Percentiles rank a stretch among this genome's conserved stretches.
Evolutionary conservation across 2,888 invertebrate genomes (phyloP).

Genomic region (Philereme vetulata): DNA sequence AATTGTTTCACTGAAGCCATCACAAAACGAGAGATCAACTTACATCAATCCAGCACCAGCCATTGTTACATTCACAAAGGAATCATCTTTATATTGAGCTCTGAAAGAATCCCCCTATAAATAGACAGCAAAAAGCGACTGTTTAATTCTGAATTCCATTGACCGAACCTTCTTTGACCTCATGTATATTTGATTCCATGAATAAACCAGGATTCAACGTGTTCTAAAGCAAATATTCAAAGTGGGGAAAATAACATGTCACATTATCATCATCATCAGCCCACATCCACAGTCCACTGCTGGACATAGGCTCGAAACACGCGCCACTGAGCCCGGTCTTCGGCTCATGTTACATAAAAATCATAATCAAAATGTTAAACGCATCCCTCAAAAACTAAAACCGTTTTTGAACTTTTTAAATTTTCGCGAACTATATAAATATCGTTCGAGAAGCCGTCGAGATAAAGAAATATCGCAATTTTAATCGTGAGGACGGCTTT

Average conservation of each 20-base stretch:
- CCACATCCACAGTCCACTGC: too few relatives aligned
- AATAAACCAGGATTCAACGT: constrained; percentile 43
- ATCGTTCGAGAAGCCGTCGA: too few relatives aligned
- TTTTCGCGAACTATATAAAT: too few relatives aligned
- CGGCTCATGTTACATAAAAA: too few relatives aligned
- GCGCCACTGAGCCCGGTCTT: too few relatives aligned
- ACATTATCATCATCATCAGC: too few relatives aligned
- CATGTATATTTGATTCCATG: constrained; percentile 43
- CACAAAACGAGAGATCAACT: neutral
- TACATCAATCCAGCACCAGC: neutral
- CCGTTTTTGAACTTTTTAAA: too few relatives aligned
- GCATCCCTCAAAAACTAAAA: too few relatives aligned
- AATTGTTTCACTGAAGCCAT: neutral
- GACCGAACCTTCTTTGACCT: constrained; percentile 32
- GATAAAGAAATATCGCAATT: too few relatives aligned
- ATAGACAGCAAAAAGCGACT: constrained; percentile 15
- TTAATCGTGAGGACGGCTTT: too few relatives aligned
- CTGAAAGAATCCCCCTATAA: constrained; percentile 9
- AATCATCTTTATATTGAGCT: constrained; percentile 9
- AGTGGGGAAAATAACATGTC: neutral
- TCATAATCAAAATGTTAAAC: too few relatives aligned
- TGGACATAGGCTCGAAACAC: too few relatives aligned
- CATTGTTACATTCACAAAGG: constrained; percentile 4
- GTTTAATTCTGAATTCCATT: constrained; percentile 40
- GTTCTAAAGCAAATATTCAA: constrained; percentile 20